These are phyloP conservation scores for Eriosoma lanigerum DNA, from an alignment of 1,140 invertebrate genomes.

Conservation along the genomic window DNA sequence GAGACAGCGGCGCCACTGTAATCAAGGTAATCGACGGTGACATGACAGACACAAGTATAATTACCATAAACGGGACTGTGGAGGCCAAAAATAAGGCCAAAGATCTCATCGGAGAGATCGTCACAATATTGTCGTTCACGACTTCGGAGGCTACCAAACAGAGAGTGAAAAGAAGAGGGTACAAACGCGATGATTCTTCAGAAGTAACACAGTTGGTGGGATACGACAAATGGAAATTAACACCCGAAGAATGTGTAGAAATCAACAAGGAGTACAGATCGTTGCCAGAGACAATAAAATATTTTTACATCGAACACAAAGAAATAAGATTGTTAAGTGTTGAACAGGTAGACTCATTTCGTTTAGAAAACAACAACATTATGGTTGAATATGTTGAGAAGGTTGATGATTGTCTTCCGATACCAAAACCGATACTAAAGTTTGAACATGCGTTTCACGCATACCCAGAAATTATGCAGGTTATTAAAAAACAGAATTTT, in stretches of 20 bases:
- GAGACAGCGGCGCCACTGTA: constrained; percentile 63
- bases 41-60: neutral
- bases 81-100: neutral
- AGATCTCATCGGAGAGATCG: neutral
- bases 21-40: constrained; percentile 58
- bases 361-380: constrained; percentile 69
- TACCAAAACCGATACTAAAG: constrained; percentile 80
- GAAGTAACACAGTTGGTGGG: neutral
- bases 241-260: neutral
- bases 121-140: neutral
- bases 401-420: constrained; percentile 57
- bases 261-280: constrained; percentile 54
- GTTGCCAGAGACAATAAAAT: constrained; percentile 70
- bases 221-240: neutral
- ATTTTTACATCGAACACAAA: constrained; percentile 82
- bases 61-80: neutral
- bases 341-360: constrained; percentile 65
- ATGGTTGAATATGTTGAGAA: constrained; percentile 63
- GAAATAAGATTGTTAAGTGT: constrained; percentile 68
- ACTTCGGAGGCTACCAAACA: neutral
- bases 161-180: neutral
- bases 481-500: constrained; percentile 83
- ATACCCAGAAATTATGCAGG: constrained; percentile 79
- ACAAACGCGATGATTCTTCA: accelerated
- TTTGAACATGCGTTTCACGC: constrained; percentile 82